A percentile compares a stretch with the other conserved stretches of the same genome.
Evolutionary conservation across 2,797 vertebrate species (phyloP).

Genomic region (Tadarida brasiliensis): DNA sequence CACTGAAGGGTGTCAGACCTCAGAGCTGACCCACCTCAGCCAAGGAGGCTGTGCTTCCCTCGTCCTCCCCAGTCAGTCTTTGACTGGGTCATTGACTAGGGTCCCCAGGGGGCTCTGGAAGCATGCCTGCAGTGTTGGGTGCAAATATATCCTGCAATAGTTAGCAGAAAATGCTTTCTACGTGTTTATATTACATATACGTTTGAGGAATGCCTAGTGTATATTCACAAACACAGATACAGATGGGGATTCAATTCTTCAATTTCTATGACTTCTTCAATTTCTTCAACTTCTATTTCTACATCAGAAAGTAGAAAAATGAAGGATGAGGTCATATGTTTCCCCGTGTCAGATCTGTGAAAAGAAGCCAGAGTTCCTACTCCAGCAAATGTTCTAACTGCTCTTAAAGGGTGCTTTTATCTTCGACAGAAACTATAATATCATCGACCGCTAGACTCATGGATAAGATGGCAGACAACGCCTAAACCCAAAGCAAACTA

Average conservation of each 20-base stretch:
- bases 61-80: not conserved
- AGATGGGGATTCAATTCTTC: not conserved
- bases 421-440: conserved; percentile 9
- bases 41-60: not conserved
- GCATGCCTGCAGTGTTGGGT: not conserved
- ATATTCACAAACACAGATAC: not conserved
- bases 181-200: not conserved
- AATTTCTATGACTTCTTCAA: not conserved
- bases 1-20: not conserved
- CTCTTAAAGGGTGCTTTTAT: conserved; percentile 46
- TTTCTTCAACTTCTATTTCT: not conserved
- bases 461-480: not conserved
- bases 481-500: not conserved
- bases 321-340: not conserved
- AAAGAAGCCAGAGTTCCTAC: not conserved
- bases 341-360: not conserved
- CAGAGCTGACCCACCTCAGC: not conserved
- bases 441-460: not conserved
- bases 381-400: not conserved
- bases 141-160: not conserved
- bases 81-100: not conserved
- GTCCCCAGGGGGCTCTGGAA: not conserved
- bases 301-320: conserved; percentile 7
- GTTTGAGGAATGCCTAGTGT: not conserved
- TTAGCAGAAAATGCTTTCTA: not conserved